These are phyloP conservation scores for Philopedon plagiatum DNA, from an alignment of 2,888 invertebrate species.

Conservation along the genomic window DNA sequence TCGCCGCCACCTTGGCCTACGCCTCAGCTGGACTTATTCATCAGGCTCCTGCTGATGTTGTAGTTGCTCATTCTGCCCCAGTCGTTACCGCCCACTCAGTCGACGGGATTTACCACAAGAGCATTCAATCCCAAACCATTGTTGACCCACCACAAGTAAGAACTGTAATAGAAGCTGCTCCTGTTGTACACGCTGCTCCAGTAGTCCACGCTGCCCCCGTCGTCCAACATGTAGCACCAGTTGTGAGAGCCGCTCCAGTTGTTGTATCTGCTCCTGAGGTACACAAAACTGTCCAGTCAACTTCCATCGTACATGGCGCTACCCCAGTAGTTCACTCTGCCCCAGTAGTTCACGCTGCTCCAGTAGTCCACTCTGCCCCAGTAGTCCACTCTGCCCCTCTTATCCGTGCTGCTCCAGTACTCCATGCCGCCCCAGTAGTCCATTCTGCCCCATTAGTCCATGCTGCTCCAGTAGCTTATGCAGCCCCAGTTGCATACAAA, in stretches of 20 bases:
- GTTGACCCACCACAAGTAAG: constrained; percentile 48
- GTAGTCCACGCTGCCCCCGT: constrained; percentile 53
- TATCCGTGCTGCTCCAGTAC: constrained; percentile 55
- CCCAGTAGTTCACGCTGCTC: constrained; percentile 56
- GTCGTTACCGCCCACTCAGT: constrained; percentile 21
- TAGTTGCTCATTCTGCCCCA: constrained; percentile 58
- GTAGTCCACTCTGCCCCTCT: constrained; percentile 60
- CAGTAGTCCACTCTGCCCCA: constrained; percentile 63
- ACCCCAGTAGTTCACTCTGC: constrained; percentile 56
- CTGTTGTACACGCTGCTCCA: constrained; percentile 63
- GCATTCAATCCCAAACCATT: constrained; percentile 48
- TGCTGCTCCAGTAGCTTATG: constrained; percentile 54
- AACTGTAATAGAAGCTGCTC: constrained; percentile 50
- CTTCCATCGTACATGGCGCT: constrained; percentile 42
- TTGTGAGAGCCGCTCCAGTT: constrained; percentile 54
- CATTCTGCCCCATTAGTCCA: constrained; percentile 57
- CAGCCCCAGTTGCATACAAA: background rate
- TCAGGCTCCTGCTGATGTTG: constrained; percentile 40
- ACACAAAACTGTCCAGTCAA: constrained; percentile 39
- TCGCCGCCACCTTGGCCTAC: constrained; percentile 71
- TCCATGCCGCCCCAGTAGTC: constrained; percentile 32
- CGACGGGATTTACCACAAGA: constrained; percentile 34
- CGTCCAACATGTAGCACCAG: constrained; percentile 31
- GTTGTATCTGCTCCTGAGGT: constrained; percentile 58
- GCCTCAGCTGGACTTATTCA: constrained; percentile 61